Base-by-base conservation (phyloP, 2,888 invertebrate genomes). In the Drosophila aldrichi region DNA sequence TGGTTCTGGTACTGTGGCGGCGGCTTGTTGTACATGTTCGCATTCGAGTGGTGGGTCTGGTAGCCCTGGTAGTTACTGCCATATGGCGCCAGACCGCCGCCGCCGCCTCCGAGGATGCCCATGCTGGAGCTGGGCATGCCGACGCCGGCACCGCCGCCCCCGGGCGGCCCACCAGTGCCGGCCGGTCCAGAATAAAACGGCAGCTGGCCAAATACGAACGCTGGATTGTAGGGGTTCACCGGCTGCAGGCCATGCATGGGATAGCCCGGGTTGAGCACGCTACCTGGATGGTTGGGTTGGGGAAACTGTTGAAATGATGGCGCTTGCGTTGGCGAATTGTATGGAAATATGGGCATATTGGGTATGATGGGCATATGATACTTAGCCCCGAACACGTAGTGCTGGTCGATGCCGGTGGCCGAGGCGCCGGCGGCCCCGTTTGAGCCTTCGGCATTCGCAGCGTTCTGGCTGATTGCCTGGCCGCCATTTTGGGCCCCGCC, bases 241-340 rank as follows among this genome's bases (percentile, higher is more conserved):
- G 92, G 92, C 85, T 92, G 92, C 51, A 91, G 88, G 74, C 91
- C 90, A 48, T 88, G 90, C 86, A 84, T 84, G 16, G 92, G 92
- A 70, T 91, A 91, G 62, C 91, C 91, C 43, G 92, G 92, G 80
- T 92, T 92, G 63, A 92, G 90, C 18, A 91, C 90, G 82, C 90
- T 91, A 82, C 92, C 92, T 77, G 93, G 93, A 91, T 93, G 92
- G 78, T 92, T 92, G 66, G 93, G 92, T 91, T 93, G 93, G 29
- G 92, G 93, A 83, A 92, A 92, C 82, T 92, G 93, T 88, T 92
- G 92, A 91, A 92, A 92, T 74, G 91, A 85, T 63, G 93, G 92
- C 73, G 92, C 89, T 87, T 78, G 72, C 73, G 92, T 92, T 63
- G 92, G 92, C 71, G 91, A 91, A 67, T 92, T 91, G 77, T 91